These are phyloP conservation scores for Atta texana DNA, from an alignment of 1,140 invertebrate species.

Conservation along the genomic window DNA sequence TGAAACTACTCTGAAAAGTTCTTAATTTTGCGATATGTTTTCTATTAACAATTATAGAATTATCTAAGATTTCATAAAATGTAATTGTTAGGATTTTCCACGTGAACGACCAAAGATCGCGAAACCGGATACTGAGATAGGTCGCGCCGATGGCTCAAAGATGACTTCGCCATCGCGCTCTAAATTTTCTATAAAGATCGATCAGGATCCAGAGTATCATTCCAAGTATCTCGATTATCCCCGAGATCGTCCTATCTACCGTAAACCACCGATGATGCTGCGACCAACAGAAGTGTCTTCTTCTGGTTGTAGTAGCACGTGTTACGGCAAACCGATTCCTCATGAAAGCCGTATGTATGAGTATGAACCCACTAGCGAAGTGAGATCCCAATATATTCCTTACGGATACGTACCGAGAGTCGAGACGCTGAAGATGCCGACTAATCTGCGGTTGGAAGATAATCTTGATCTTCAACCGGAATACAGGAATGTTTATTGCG, in stretches of 20 bases:
- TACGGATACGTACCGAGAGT: slow-evolving; percentile 78
- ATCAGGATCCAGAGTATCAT: slow-evolving; percentile 85
- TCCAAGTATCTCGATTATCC: slow-evolving; percentile 81
- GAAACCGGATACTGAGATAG: slow-evolving; percentile 82
- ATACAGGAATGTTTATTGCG: slow-evolving; percentile 83
- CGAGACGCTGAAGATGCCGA: slow-evolving; percentile 79
- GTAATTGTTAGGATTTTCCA: slow-evolving; percentile 80
- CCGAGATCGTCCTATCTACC: slow-evolving; percentile 75
- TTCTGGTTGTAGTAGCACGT: slow-evolving; percentile 65
- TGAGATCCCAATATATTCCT: slow-evolving; percentile 78
- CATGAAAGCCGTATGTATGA: slow-evolving; percentile 55
- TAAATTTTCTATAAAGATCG: slow-evolving; percentile 82
- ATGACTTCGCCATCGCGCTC: slow-evolving; percentile 72
- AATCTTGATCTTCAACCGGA: slow-evolving; percentile 85
- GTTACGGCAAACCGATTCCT: slow-evolving; percentile 33
- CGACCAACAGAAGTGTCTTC: slow-evolving; percentile 68
- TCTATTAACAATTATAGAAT: too few species aligned
- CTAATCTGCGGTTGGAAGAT: slow-evolving; percentile 82
- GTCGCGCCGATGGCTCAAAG: slow-evolving; percentile 83
- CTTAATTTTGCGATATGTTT: too few species aligned
- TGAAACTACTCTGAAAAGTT: too few species aligned
- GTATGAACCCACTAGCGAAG: slow-evolving; percentile 77
- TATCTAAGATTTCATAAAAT: not conserved
- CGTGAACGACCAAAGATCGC: slow-evolving; percentile 81
- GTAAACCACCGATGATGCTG: slow-evolving; percentile 75